These are phyloP conservation scores for Willowsia nigromaculata DNA, from an alignment of 2,888 invertebrate genomes.

Conservation along the genomic window DNA sequence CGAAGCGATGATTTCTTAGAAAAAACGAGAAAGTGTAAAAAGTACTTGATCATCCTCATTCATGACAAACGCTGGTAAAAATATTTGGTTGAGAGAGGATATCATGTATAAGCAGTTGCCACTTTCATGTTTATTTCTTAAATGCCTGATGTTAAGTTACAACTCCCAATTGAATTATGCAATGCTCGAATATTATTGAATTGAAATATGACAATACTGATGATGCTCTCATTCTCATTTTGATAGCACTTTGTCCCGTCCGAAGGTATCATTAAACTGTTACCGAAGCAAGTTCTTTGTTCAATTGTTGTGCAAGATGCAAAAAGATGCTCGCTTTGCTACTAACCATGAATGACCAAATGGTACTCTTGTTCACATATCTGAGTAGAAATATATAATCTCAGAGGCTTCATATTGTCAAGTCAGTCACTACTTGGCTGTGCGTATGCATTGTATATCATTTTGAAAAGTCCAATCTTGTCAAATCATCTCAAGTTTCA, in stretches of 20 bases:
- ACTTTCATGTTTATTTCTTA: no score
- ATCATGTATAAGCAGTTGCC: no score
- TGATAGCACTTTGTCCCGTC: slow-evolving; percentile 15
- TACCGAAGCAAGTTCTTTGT: neutral
- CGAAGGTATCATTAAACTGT: neutral
- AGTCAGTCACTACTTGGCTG: no score
- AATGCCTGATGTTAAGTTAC: no score
- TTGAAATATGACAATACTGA: neutral
- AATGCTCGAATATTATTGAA: no score
- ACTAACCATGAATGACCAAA: neutral
- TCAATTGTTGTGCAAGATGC: slow-evolving; percentile 1
- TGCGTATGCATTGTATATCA: neutral
- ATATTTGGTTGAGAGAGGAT: neutral
- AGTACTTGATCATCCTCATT: neutral
- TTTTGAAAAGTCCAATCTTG: slow-evolving; percentile 26
- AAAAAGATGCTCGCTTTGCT: neutral
- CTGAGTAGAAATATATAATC: neutral
- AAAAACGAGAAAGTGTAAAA: neutral
- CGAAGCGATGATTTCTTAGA: neutral
- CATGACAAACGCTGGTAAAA: neutral
- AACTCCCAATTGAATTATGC: no score
- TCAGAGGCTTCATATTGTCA: neutral
- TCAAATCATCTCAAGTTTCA: slow-evolving; percentile 10
- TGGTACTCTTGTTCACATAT: no score
- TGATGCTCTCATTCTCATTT: slow-evolving; percentile 35